Percentiles rank a stretch among this genome's conserved stretches.
Evolutionary conservation across 1,140 invertebrate species (phyloP).

Genomic region (Drosophila albomicans): DNA sequence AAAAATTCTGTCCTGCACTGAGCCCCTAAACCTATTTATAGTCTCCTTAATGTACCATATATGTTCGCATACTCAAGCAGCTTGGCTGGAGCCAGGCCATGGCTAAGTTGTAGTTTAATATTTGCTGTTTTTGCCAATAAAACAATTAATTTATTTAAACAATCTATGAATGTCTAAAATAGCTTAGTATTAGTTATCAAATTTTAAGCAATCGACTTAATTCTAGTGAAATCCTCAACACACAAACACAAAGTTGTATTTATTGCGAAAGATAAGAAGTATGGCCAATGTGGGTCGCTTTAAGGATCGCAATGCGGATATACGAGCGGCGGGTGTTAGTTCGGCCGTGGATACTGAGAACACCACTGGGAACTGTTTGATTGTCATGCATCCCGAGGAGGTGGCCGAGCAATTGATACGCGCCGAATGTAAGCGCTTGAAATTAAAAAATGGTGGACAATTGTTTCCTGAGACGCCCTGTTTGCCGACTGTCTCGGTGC

Average conservation of each 20-base stretch:
- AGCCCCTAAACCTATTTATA: conserved; percentile 9
- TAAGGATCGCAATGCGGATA: conserved; percentile 47
- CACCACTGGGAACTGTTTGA: conserved; percentile 23
- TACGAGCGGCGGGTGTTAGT: conserved; percentile 44
- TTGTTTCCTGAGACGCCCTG: conserved; percentile 27
- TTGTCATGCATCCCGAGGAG: conserved; percentile 45
- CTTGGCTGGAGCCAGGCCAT: conserved; percentile 18
- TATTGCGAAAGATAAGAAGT: neutral
- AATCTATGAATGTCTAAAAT: no score
- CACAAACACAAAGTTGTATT: conserved; percentile 1
- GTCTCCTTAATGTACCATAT: conserved; percentile 45
- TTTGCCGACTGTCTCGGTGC: conserved; percentile 26
- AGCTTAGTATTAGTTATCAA: conserved; percentile 4
- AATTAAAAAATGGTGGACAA: neutral
- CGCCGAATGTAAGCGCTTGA: conserved; percentile 28
- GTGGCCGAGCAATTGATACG: conserved; percentile 51
- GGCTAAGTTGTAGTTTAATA: conserved; percentile 13
- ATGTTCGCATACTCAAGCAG: neutral
- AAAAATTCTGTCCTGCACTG: conserved; percentile 84
- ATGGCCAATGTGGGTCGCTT: conserved; percentile 53
- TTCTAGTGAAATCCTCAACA: conserved; percentile 8
- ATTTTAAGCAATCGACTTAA: neutral
- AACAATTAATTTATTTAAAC: conserved; percentile 67
- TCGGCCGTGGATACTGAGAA: neutral
- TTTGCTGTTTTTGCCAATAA: conserved; percentile 37